These are phyloP conservation scores for Actinia tenebrosa DNA, from an alignment of 64 coral and sea anemone genomes.

Conservation along the genomic window DNA sequence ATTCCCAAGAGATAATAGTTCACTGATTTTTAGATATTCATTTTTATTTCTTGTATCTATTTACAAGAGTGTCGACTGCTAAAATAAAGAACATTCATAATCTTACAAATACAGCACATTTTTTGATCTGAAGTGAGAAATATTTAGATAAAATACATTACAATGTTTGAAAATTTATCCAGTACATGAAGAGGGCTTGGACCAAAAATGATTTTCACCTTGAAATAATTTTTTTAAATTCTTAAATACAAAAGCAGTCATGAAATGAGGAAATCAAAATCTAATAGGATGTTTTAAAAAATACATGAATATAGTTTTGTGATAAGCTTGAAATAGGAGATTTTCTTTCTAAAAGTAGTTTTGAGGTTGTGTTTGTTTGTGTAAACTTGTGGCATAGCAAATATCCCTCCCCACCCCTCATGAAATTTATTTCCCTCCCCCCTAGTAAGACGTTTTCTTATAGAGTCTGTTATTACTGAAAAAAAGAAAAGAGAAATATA, in stretches of 20 bases:
- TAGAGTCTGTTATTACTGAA: background rate
- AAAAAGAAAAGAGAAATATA: background rate
- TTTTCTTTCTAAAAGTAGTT: background rate
- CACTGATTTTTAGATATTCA: background rate
- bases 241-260: background rate
- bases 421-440: background rate
- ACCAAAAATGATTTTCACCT: background rate
- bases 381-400: background rate
- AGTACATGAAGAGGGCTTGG: background rate
- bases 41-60: constrained; percentile 23
- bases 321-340: background rate
- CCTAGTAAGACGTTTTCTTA: background rate
- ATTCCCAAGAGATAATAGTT: too few species aligned
- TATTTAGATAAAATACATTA: background rate
- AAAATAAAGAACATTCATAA: background rate
- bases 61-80: constrained; percentile 18
- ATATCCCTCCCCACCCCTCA: background rate
- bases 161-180: background rate
- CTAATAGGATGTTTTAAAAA: background rate
- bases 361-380: background rate
- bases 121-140: background rate
- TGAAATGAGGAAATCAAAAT: constrained; percentile 5
- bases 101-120: background rate
- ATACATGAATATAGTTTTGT: background rate
- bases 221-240: background rate